Evolutionary conservation across 2,797 vertebrate genomes (phyloP).

Genomic region (Tadarida brasiliensis): DNA sequence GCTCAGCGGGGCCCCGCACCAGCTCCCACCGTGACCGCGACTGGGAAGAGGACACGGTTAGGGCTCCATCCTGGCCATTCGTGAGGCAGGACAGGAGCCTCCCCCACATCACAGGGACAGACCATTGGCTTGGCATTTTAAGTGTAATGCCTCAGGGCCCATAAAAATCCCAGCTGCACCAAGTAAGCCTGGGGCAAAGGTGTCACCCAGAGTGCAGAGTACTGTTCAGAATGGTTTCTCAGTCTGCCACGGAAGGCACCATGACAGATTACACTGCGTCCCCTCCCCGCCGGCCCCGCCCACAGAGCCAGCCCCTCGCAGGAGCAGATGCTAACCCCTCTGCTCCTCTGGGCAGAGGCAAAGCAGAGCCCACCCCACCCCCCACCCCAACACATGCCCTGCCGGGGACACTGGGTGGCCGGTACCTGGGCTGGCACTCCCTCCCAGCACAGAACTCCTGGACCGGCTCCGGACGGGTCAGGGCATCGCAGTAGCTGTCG

Average conservation of each 20-base stretch:
- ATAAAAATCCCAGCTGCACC: neutral
- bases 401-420: rapidly evolving
- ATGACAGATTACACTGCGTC: neutral
- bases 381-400: rapidly evolving
- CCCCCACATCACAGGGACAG: rapidly evolving
- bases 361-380: neutral
- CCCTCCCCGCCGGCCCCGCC: rapidly evolving
- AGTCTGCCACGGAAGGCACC: rapidly evolving
- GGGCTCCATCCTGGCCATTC: neutral
- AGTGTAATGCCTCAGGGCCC: no score
- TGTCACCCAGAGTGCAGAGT: rapidly evolving
- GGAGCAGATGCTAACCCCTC: rapidly evolving
- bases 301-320: neutral
- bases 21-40: rapidly evolving
- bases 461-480: conserved; percentile 96
- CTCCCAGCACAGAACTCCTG: conserved; percentile 98
- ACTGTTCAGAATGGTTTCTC: rapidly evolving
- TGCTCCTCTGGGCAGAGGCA: rapidly evolving
- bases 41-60: rapidly evolving
- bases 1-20: neutral
- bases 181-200: neutral
- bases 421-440: conserved; percentile 97
- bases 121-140: rapidly evolving
- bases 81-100: neutral
- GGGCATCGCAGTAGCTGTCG: conserved; percentile 95